Conservation (phyloP, 2,888 invertebrate species). For the Odiellus spinosus region DNA sequence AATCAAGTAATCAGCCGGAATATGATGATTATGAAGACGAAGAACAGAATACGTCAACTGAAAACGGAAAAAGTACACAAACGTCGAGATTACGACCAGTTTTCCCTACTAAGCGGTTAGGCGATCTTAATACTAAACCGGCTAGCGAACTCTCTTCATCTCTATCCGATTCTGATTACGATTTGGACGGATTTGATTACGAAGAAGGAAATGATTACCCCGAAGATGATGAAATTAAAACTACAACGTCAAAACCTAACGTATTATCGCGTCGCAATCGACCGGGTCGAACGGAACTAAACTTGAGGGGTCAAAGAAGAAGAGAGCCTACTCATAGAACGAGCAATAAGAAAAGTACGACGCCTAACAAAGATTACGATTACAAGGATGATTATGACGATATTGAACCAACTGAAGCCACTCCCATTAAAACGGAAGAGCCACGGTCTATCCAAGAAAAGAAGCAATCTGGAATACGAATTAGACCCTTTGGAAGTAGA, state of each 20-base stretch:
- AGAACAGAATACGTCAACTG: not conserved
- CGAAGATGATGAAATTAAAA: not conserved
- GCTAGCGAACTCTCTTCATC: not conserved
- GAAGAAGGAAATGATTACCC: not conserved
- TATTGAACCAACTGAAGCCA: not conserved
- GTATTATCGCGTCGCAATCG: not conserved
- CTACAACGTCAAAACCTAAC: not conserved
- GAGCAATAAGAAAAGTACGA: not conserved
- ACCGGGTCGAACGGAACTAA: not conserved
- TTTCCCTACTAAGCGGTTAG: too few species aligned
- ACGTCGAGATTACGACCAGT: too few species aligned
- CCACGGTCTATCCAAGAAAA: not conserved
- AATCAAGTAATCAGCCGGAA: not conserved
- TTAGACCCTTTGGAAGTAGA: not conserved
- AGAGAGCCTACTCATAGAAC: not conserved
- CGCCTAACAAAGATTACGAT: conserved; percentile 2
- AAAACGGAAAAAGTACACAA: not conserved
- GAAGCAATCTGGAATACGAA: not conserved
- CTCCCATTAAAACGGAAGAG: not conserved
- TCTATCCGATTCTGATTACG: not conserved
- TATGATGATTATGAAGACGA: not conserved
- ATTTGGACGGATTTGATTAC: not conserved
- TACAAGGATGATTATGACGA: conserved; percentile 17
- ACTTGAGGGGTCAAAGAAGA: not conserved
- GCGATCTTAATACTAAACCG: too few species aligned